Evolutionary conservation across 2,113 vertebrate genomes (phyloP).

Genomic region (Dipodomys stephensi): DNA sequence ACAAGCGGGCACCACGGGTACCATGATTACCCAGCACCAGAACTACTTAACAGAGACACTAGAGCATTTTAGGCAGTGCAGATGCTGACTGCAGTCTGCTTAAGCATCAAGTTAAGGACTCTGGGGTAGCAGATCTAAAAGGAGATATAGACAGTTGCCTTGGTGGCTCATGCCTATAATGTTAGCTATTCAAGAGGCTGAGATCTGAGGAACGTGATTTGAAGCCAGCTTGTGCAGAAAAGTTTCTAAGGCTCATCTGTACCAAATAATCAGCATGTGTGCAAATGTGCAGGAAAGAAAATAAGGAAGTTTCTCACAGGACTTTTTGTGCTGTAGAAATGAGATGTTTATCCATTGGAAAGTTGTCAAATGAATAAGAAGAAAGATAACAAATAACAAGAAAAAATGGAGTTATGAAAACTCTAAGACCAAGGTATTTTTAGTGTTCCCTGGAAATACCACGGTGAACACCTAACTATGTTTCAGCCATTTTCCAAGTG

Average conservation of each 20-base stretch:
- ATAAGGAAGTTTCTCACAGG: neutral
- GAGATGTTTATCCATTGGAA: neutral
- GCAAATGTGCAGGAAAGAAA: neutral
- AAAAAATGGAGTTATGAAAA: neutral
- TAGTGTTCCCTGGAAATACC: slow-evolving; percentile 42
- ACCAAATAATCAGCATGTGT: too few species aligned
- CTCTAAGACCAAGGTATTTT: neutral
- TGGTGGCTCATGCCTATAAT: too few species aligned
- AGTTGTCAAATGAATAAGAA: neutral
- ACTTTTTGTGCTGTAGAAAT: neutral
- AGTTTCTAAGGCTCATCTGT: too few species aligned
- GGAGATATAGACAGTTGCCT: neutral
- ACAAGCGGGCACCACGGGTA: neutral
- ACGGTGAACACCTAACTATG: neutral
- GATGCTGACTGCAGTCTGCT: neutral
- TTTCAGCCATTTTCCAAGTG: neutral
- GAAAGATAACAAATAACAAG: too few species aligned
- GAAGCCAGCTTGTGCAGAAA: too few species aligned
- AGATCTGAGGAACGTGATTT: too few species aligned
- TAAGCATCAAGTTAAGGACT: neutral
- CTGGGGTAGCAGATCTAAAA: slow-evolving; percentile 29
- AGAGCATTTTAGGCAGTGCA: neutral
- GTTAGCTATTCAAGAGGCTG: too few species aligned
- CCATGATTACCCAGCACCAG: neutral
- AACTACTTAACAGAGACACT: neutral